phyloP scores from a whole-genome alignment of 2,888 invertebrate genomes.

The Coleophora deauratella region DNA sequence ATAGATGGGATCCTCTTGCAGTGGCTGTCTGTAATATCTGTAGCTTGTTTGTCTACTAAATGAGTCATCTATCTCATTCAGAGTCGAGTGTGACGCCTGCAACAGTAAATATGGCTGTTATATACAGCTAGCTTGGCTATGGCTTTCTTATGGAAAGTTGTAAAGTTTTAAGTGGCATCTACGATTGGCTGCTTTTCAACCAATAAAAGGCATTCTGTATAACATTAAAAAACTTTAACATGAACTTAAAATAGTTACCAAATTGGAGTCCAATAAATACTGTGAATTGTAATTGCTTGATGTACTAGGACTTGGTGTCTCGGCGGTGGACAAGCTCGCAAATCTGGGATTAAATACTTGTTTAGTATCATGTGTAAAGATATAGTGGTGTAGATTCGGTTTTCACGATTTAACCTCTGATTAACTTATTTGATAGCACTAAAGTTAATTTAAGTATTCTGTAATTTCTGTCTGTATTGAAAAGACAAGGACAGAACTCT shows the following conservation, averaged over 20 bases:
- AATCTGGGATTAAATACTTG: constrained; percentile 62
- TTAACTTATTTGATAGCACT: too few relatives aligned
- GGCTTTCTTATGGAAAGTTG: too few relatives aligned
- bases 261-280: constrained; percentile 54
- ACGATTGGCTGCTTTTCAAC: too few relatives aligned
- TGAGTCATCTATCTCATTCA: constrained; percentile 66
- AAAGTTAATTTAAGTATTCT: too few relatives aligned
- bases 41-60: constrained; percentile 66
- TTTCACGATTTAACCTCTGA: too few relatives aligned
- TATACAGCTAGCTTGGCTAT: too few relatives aligned
- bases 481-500: too few relatives aligned
- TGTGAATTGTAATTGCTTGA: constrained; percentile 60
- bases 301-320: constrained; percentile 46
- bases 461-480: too few relatives aligned
- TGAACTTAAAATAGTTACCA: constrained; percentile 31
- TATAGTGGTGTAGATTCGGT: too few relatives aligned
- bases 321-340: constrained; percentile 76
- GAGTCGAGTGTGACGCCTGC: constrained; percentile 60
- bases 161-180: too few relatives aligned
- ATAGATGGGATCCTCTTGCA: constrained; percentile 63
- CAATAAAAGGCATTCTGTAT: too few relatives aligned
- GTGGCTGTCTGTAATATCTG: constrained; percentile 52
- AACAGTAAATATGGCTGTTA: constrained; percentile 10
- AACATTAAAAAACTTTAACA: too few relatives aligned
- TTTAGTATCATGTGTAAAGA: background rate